A percentile compares a stretch with the other conserved stretches of the same genome.
These are phyloP conservation scores for Halichoerus grypus DNA, from an alignment of 2,113 vertebrate species.

Conservation along the genomic window DNA sequence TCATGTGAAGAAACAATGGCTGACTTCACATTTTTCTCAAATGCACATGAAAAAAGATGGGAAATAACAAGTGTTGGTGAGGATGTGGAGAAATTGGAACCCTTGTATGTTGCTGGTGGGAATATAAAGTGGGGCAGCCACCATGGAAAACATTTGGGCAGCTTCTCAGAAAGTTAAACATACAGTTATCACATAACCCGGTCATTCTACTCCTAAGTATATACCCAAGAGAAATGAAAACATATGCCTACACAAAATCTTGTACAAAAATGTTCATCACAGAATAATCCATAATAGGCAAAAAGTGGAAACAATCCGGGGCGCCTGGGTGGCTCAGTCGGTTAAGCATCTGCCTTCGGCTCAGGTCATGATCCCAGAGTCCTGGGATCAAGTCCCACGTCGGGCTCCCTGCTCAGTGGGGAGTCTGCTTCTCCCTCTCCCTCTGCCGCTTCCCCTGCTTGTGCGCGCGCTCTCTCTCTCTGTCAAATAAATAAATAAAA, in stretches of 20 bases:
- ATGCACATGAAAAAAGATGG: neutral
- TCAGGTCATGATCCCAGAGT: no score
- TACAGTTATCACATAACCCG: neutral
- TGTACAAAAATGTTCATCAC: neutral
- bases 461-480: no score
- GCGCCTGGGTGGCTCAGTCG: no score
- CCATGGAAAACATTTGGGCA: neutral
- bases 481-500: no score
- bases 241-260: neutral
- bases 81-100: neutral
- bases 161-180: neutral
- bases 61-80: neutral
- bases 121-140: neutral
- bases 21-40: neutral
- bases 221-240: neutral
- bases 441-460: no score
- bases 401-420: no score
- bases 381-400: no score
- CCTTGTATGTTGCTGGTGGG: neutral
- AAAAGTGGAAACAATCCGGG: neutral
- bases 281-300: neutral
- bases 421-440: no score
- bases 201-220: neutral
- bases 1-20: neutral
- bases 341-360: no score